Evolutionary conservation across 2,113 vertebrate species (phyloP), one percentile per base, ranked within the genome.

Genomic region (Hippocampus mohnikei): DNA sequence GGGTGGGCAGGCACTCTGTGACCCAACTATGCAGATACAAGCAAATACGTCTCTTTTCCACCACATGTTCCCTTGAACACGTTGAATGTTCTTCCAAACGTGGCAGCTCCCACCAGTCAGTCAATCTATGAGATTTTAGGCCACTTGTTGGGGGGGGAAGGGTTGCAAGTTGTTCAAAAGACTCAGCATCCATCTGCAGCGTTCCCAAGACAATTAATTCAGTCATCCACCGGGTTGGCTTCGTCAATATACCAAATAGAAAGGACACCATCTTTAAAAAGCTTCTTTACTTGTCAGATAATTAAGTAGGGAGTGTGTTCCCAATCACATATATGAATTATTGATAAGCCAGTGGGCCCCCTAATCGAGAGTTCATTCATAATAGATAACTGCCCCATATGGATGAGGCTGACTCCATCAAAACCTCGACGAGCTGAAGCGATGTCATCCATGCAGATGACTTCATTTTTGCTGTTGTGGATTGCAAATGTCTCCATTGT

Each of bases 221-320:
- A 33, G 75, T 71, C 71, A 79, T 65, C 77, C 33, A 37, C 33
- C 0, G 5, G 33, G 33, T 37, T 37, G 33, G 33, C 84, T 88
- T 81, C 60, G 87, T 88, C 88, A 91, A 89, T 91, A 90, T 81
- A 74, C 48, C 63, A 83, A 76, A 90, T 77, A 88, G 79, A 90
- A 86, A 83, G 85, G 79, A 64, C 74, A 71, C 71, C 65, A 71
- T 81, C 77, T 88, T 80, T 85, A 87, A 88, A 86, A 88, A 87
- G 86, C 84, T 78, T 84, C 72, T 83, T 88, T 79, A 89, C 90
- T 88, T 85, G 90, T 91, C 88, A 73, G 82, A 71, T 92, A 91
- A 93, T 92, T 89, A 88, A 91, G 84, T 90, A 82, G 87, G 67
- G 75, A 77, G 81, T 66, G 55, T 63, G 76, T 79, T 86, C 63